Percentiles rank a stretch among this genome's conserved stretches.
phyloP scores from a whole-genome alignment of 2,888 invertebrate genomes.

The Luperina testacea region DNA sequence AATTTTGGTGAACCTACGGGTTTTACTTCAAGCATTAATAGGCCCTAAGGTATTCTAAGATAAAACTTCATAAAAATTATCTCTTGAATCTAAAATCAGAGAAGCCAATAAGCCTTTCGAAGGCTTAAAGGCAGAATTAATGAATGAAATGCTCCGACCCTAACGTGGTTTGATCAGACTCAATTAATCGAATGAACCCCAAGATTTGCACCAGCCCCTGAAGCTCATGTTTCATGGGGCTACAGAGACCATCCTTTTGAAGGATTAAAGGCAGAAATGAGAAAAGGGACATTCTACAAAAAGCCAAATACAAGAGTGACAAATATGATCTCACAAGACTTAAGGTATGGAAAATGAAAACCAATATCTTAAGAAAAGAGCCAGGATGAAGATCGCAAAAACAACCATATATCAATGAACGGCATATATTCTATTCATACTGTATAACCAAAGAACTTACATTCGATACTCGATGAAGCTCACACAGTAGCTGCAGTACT shows the following conservation, averaged over 20 bases:
- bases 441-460: neutral
- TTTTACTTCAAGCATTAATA: neutral
- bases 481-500: conserved; percentile 9
- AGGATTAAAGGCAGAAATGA: neutral
- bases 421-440: neutral
- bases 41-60: neutral
- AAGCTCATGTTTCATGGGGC: too few species aligned
- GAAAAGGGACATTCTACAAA: neutral
- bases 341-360: too few species aligned
- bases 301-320: neutral
- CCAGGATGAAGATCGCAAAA: neutral
- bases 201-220: too few species aligned
- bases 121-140: neutral
- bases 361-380: neutral
- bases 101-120: neutral
- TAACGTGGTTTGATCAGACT: too few species aligned
- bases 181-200: too few species aligned
- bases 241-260: too few species aligned
- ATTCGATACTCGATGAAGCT: neutral
- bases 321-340: neutral
- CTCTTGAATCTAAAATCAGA: neutral
- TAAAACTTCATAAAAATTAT: neutral
- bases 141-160: too few species aligned
- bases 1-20: neutral
- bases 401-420: neutral